A percentile compares a stretch with the other conserved stretches of the same genome.
Evolutionary conservation across 2,888 invertebrate species (phyloP).

Genomic region (Tetheella fluctuosa): DNA sequence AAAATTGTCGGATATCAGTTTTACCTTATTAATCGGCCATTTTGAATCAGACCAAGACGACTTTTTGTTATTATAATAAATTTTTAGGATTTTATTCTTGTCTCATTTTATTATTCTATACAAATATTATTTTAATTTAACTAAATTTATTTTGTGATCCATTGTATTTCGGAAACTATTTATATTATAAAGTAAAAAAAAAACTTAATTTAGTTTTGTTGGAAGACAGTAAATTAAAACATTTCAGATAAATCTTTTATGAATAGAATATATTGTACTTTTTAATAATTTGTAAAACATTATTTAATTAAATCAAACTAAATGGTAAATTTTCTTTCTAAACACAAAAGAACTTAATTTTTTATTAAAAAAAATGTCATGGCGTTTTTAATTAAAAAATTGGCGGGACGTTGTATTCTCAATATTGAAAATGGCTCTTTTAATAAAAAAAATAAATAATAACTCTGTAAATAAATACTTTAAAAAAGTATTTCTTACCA

Average conservation of each 20-base stretch:
- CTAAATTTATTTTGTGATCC: too few species aligned
- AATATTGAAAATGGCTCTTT: neutral
- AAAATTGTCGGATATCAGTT: too few species aligned
- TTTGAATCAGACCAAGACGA: too few species aligned
- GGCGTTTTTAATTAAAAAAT: conserved; percentile 15
- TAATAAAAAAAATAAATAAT: neutral
- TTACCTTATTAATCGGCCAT: too few species aligned
- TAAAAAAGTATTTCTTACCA: too few species aligned
- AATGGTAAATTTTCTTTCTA: conserved; percentile 8
- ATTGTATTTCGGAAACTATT: too few species aligned
- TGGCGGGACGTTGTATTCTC: conserved; percentile 40
- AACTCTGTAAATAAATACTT: neutral
- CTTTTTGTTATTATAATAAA: too few species aligned
- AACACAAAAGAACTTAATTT: conserved; percentile 10
- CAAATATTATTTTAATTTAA: too few species aligned
- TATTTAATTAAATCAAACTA: neutral
- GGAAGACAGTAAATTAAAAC: conserved; percentile 1
- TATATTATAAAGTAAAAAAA: neutral
- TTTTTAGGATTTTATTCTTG: too few species aligned
- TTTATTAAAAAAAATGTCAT: neutral
- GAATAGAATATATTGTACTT: neutral
- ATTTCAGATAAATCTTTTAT: neutral
- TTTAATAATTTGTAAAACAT: neutral
- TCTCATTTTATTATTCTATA: too few species aligned
- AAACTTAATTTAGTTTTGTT: neutral